A percentile compares a stretch with the other conserved stretches of the same genome.
phyloP scores from a whole-genome alignment of 2,113 vertebrate species.

The Actenoides hombroni region DNA sequence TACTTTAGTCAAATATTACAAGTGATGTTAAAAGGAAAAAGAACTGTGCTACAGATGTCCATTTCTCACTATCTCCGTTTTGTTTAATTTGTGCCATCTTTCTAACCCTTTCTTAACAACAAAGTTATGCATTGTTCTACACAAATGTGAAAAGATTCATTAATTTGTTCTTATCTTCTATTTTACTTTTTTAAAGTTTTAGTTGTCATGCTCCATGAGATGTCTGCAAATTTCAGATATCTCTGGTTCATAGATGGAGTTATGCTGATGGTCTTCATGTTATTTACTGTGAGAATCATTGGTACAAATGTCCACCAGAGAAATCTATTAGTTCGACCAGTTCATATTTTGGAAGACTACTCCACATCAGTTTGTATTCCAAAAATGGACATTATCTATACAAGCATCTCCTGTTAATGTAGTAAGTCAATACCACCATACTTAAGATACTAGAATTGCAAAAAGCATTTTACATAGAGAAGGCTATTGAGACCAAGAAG shows the following conservation, averaged over 20 bases:
- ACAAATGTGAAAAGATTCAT: not conserved
- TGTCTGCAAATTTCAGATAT: not conserved
- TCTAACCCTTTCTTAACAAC: not conserved
- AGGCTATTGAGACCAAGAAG: not conserved
- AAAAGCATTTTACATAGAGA: not conserved
- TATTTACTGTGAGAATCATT: not conserved
- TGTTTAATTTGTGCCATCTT: not conserved
- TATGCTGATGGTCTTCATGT: not conserved
- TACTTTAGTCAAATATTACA: not conserved
- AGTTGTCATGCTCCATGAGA: not conserved
- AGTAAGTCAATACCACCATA: not conserved
- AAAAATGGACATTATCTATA: not conserved
- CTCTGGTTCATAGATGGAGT: not conserved
- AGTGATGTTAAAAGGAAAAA: not conserved
- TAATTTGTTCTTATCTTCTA: not conserved
- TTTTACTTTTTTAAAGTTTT: not conserved
- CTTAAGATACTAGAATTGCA: not conserved
- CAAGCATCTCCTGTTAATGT: not conserved
- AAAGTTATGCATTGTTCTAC: not conserved
- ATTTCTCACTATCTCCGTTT: not conserved
- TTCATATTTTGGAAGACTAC: not conserved
- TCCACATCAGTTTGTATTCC: not conserved
- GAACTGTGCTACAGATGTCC: not conserved
- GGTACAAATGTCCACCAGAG: not conserved
- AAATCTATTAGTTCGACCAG: not conserved